phyloP scores from a whole-genome alignment of 2,797 vertebrate species.

The Micrastur ruficollis region DNA sequence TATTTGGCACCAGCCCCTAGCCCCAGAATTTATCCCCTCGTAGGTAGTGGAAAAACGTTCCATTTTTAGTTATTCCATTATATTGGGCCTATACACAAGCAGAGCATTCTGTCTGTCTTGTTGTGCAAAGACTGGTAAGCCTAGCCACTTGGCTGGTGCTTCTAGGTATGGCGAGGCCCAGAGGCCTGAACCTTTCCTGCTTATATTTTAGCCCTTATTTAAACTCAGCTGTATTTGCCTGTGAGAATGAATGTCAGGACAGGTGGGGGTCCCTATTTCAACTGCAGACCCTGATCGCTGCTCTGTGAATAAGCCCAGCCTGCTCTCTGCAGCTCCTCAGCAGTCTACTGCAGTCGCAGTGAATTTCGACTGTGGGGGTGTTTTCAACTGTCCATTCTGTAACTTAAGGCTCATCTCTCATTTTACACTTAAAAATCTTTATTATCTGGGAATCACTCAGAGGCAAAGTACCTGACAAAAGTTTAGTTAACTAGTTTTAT shows the following conservation, averaged over 20 bases:
- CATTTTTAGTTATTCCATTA: not conserved
- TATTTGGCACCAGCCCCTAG: not conserved
- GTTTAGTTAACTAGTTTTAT: not conserved
- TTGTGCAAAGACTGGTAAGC: not conserved
- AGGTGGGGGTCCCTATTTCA: not conserved
- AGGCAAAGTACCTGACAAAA: not conserved
- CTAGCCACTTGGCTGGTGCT: not conserved
- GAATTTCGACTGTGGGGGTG: not conserved
- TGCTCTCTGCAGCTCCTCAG: not conserved
- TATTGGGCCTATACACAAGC: not conserved
- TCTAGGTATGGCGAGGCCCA: not conserved
- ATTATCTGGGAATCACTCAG: not conserved
- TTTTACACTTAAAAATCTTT: not conserved
- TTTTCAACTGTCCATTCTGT: not conserved
- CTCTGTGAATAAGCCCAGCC: not conserved
- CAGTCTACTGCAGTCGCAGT: not conserved
- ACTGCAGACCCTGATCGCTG: not conserved
- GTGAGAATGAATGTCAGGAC: not conserved
- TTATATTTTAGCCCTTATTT: not conserved
- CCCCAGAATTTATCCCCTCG: not conserved
- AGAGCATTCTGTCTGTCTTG: not conserved
- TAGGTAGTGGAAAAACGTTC: not conserved
- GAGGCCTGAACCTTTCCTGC: not conserved
- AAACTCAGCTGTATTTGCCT: not conserved
- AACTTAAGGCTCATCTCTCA: not conserved